Conservation (phyloP, 1,140 invertebrate genomes). For the Formica selysi region DNA sequence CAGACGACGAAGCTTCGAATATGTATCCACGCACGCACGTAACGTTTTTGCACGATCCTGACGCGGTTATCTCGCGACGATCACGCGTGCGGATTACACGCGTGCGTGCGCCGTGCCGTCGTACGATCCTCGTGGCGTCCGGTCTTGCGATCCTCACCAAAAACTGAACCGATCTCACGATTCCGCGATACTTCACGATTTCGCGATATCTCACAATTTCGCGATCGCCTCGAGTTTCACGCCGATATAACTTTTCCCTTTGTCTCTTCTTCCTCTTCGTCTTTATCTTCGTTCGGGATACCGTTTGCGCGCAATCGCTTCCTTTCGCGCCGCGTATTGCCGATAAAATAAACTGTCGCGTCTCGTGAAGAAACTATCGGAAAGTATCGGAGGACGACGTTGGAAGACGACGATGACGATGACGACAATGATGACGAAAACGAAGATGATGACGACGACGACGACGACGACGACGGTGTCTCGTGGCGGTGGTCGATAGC, state of each 20-base stretch:
- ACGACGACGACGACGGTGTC: constrained; percentile 75
- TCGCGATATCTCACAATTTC: constrained; percentile 23
- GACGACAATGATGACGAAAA: constrained; percentile 52
- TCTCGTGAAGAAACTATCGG: constrained; percentile 16
- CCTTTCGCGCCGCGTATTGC: constrained; percentile 33
- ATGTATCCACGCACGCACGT: constrained; percentile 68
- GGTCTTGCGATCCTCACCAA: constrained; percentile 48
- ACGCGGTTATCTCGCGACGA: constrained; percentile 64
- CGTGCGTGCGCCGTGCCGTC: constrained; percentile 70
- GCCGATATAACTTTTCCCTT: neutral
- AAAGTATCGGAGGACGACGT: constrained; percentile 33
- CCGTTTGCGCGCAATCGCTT: constrained; percentile 38
- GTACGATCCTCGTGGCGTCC: constrained; percentile 71
- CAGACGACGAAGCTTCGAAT: constrained; percentile 68
- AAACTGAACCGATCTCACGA: constrained; percentile 42
- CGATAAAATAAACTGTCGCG: constrained; percentile 1
- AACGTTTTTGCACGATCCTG: constrained; percentile 64
- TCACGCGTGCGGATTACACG: constrained; percentile 67
- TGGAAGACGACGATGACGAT: constrained; percentile 36
- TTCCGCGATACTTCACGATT: constrained; percentile 15
- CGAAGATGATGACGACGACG: constrained; percentile 65
- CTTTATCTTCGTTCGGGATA: neutral
- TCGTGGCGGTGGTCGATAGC: constrained; percentile 84
- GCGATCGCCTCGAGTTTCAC: constrained; percentile 27
- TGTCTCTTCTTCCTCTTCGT: neutral